Conservation (phyloP, 1,140 invertebrate genomes). For the Maconellicoccus hirsutus region DNA sequence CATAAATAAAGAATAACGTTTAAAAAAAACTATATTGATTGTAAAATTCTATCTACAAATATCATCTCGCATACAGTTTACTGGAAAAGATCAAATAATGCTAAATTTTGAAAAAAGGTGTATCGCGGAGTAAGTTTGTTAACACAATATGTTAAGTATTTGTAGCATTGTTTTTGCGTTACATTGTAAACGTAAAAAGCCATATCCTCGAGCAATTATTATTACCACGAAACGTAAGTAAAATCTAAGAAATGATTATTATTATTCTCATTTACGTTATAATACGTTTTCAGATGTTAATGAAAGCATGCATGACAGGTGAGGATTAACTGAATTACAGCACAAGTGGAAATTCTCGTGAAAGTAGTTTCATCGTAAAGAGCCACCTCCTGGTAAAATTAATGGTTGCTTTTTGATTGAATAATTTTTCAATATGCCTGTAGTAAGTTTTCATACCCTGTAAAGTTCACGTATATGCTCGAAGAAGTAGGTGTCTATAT, state of each 20-base stretch:
- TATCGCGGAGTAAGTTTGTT: no score
- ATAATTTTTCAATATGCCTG: slow-evolving; percentile 11
- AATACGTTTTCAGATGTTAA: neutral
- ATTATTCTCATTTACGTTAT: neutral
- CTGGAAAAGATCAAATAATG: no score
- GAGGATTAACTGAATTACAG: neutral
- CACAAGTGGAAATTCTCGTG: neutral
- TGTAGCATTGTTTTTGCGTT: neutral
- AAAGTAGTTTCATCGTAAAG: neutral
- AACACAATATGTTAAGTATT: neutral
- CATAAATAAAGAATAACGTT: no score
- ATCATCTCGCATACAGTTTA: no score
- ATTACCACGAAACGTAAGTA: neutral
- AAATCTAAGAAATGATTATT: neutral
- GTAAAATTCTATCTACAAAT: no score
- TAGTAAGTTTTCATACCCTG: neutral
- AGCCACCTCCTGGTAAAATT: neutral
- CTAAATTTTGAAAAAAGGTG: no score
- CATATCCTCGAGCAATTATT: neutral
- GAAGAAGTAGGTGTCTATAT: no score
- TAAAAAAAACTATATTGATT: no score
- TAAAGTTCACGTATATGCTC: no score
- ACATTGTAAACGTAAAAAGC: neutral
- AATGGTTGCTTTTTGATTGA: neutral
- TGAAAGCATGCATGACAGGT: neutral